Percentiles rank a stretch among this genome's conserved stretches.
Conservation (phyloP, 92 coral and sea anemone species). For the Porites lobata region DNA sequence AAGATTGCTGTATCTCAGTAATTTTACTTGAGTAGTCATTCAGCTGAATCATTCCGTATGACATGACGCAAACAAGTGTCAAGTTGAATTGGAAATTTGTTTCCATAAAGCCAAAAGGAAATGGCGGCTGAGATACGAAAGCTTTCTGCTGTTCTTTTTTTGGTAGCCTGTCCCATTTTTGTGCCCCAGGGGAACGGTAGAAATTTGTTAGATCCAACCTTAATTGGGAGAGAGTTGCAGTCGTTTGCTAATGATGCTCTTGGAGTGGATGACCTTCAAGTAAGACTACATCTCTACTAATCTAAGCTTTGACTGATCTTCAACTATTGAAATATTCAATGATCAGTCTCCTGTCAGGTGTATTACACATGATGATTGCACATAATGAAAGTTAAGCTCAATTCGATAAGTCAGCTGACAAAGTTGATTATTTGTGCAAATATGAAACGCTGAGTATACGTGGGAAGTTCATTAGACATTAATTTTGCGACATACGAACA, state of each 20-base stretch:
- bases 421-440: not conserved
- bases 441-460: too few relatives aligned
- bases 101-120: not conserved
- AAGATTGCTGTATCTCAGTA: too few relatives aligned
- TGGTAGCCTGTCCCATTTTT: not conserved
- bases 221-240: constrained; percentile 33
- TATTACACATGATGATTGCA: not conserved
- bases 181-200: not conserved
- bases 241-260: constrained; percentile 47
- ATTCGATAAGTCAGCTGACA: not conserved
- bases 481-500: too few relatives aligned
- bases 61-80: too few relatives aligned
- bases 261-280: constrained; percentile 66
- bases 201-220: constrained; percentile 32
- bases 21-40: too few relatives aligned
- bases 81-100: too few relatives aligned
- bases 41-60: too few relatives aligned
- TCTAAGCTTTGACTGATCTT: too few relatives aligned
- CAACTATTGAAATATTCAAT: too few relatives aligned
- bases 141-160: not conserved
- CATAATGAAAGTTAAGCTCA: too few relatives aligned
- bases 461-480: too few relatives aligned
- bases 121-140: not conserved
- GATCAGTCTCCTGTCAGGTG: not conserved
- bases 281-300: not conserved